These are phyloP conservation scores for Gallinago nigripennis DNA, from an alignment of 2,797 vertebrate genomes.

Conservation along the genomic window DNA sequence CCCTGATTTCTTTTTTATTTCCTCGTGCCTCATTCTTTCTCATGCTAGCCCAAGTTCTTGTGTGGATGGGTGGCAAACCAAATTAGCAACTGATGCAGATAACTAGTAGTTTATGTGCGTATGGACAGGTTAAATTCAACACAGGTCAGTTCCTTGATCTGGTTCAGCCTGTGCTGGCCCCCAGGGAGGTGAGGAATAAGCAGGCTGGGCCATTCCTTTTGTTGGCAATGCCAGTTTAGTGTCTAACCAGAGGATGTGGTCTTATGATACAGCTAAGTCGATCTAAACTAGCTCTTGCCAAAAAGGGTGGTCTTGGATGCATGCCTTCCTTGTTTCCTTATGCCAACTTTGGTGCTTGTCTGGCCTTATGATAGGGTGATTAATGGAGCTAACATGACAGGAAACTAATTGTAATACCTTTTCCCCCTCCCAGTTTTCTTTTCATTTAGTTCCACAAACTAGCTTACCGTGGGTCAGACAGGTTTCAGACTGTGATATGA, in stretches of 20 bases:
- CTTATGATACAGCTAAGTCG: neutral
- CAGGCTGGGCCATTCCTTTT: neutral
- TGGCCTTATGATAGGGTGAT: neutral
- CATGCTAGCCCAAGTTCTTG: neutral
- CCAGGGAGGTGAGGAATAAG: neutral
- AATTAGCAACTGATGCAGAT: neutral
- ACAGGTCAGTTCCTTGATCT: neutral
- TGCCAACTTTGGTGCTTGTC: neutral
- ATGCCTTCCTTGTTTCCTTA: neutral
- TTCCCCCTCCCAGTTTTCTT: neutral
- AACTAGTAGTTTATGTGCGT: neutral
- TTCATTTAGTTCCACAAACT: neutral
- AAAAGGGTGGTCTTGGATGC: neutral
- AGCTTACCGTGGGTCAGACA: neutral
- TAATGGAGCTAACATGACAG: neutral
- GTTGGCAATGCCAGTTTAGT: neutral
- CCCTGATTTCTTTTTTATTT: neutral
- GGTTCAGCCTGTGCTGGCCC: neutral
- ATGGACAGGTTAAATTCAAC: neutral
- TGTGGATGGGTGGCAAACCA: neutral
- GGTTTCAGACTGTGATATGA: neutral
- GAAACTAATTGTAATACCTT: neutral
- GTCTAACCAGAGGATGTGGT: constrained; percentile 23
- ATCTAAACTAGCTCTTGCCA: neutral
- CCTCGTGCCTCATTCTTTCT: neutral